These are phyloP conservation scores for Macrobrachium rosenbergii DNA, from an alignment of 1,140 invertebrate species.

Conservation along the genomic window DNA sequence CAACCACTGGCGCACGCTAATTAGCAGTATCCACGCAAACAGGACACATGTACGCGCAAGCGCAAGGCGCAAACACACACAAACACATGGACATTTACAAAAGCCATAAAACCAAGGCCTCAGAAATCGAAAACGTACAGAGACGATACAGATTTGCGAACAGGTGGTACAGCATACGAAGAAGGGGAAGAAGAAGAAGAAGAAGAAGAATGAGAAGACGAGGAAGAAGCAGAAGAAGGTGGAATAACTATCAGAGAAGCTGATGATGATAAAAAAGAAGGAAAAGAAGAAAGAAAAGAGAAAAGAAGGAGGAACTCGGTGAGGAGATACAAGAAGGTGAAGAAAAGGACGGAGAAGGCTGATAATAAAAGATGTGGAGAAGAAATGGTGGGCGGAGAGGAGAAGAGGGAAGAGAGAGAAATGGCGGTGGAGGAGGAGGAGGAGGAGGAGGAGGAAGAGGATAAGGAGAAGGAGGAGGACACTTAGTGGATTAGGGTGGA, in stretches of 20 bases:
- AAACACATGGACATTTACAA: no score
- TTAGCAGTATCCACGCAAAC: no score
- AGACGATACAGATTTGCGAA: no score
- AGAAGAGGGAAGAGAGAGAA: neutral
- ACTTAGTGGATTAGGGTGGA: no score
- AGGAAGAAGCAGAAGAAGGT: neutral
- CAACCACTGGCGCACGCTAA: no score
- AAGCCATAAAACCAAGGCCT: no score
- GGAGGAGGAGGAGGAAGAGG: neutral
- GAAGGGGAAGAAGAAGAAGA: neutral
- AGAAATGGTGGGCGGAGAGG: neutral
- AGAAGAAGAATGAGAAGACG: neutral
- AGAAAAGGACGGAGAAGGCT: neutral
- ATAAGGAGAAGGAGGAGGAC: no score
- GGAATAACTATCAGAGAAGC: neutral
- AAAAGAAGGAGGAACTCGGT: neutral
- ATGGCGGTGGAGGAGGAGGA: neutral
- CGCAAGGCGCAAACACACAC: no score
- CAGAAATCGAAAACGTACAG: no score
- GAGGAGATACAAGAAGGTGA: neutral
- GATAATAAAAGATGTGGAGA: neutral
- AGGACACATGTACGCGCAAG: no score
- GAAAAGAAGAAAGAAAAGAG: neutral
- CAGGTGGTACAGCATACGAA: no score
- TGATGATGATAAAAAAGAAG: neutral